A percentile compares a stretch with the other conserved stretches of the same genome.
phyloP scores from a whole-genome alignment of 2,888 invertebrate genomes.

The Drosophila nr. fundita region DNA sequence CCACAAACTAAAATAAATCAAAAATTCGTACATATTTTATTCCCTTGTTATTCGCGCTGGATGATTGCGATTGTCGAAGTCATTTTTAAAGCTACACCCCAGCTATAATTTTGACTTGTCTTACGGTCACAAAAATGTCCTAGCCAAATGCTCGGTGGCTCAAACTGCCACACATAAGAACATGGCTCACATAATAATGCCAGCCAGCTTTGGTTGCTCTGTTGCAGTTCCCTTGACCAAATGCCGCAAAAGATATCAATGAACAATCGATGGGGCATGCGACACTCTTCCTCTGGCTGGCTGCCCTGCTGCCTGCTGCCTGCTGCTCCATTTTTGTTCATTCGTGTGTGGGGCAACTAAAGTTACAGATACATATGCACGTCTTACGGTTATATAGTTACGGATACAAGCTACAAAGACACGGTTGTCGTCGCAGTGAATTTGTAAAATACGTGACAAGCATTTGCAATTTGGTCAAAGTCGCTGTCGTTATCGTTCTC shows the following conservation, averaged over 20 bases:
- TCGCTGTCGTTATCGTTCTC: constrained; percentile 45
- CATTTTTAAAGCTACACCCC: constrained; percentile 34
- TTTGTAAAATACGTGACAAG: constrained; percentile 81
- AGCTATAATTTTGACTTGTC: constrained; percentile 43
- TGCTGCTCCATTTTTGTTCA: constrained; percentile 1
- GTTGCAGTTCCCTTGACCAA: constrained; percentile 38
- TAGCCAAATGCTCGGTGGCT: constrained; percentile 52
- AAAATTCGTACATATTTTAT: background rate
- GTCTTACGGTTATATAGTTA: constrained; percentile 40
- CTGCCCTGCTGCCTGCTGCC: background rate
- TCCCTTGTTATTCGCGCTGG: background rate
- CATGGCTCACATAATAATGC: constrained; percentile 69
- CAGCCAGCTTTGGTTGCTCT: constrained; percentile 5
- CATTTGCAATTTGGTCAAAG: constrained; percentile 69
- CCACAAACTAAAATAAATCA: constrained; percentile 30
- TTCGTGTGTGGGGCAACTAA: constrained; percentile 29
- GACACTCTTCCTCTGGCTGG: constrained; percentile 10
- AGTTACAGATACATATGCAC: constrained; percentile 56
- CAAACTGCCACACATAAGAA: constrained; percentile 46
- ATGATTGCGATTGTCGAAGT: constrained; percentile 17
- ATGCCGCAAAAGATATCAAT: constrained; percentile 71
- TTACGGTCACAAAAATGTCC: constrained; percentile 44
- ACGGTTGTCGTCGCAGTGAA: constrained; percentile 74
- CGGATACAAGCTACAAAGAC: constrained; percentile 55
- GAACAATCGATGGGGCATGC: constrained; percentile 69